phyloP scores from a whole-genome alignment of 2,797 vertebrate genomes.

The Macropodus opercularis region DNA sequence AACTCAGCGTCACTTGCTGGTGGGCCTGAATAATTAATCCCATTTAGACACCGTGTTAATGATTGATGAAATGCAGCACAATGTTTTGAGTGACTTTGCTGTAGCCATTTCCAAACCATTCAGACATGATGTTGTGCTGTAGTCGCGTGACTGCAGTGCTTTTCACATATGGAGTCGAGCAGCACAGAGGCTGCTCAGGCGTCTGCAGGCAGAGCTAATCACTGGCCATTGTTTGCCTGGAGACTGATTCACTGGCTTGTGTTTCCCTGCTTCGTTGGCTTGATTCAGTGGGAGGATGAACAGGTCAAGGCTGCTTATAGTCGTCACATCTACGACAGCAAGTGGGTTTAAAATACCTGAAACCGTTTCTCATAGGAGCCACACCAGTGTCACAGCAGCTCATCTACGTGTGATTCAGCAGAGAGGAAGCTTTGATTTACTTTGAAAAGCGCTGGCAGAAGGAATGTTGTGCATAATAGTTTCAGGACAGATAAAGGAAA shows the following conservation, averaged over 20 bases:
- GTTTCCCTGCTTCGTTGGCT: conserved; percentile 7
- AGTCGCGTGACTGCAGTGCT: too few relatives aligned
- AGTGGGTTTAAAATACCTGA: not conserved
- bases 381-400: not conserved
- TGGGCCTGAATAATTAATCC: too few relatives aligned
- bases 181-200: not conserved
- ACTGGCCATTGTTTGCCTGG: conserved; percentile 3
- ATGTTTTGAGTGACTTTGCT: too few relatives aligned
- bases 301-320: conserved; percentile 3
- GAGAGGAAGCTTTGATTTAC: not conserved
- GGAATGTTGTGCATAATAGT: not conserved
- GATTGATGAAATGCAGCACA: too few relatives aligned
- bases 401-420: not conserved
- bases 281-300: not conserved
- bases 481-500: not conserved
- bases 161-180: not conserved
- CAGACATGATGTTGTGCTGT: too few relatives aligned
- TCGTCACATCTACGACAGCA: not conserved
- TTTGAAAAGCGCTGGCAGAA: not conserved
- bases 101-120: too few relatives aligned
- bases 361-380: not conserved
- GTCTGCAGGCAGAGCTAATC: conserved; percentile 22
- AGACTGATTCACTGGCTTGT: conserved; percentile 1
- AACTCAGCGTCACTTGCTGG: too few relatives aligned
- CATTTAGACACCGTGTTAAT: too few relatives aligned